Conservation (phyloP, 1,140 invertebrate species). For the Neotoxoptera formosana region DNA sequence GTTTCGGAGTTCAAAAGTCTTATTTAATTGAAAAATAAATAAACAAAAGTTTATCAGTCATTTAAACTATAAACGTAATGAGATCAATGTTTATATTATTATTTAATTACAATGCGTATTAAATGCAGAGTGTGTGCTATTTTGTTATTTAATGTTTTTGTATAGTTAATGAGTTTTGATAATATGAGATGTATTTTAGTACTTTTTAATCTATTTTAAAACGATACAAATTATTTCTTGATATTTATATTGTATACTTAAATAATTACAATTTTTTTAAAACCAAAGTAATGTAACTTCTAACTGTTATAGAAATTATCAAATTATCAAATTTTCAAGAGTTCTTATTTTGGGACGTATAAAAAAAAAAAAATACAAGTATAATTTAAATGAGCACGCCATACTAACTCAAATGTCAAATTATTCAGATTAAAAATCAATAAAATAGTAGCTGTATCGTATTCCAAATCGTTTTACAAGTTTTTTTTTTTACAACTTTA, state of each 20-base stretch:
- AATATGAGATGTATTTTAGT: too few species aligned
- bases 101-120: not conserved
- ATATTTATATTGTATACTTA: not conserved
- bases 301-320: too few species aligned
- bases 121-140: not conserved
- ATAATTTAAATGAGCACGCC: too few species aligned
- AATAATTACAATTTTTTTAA: not conserved
- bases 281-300: not conserved
- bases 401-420: not conserved
- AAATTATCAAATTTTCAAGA: too few species aligned
- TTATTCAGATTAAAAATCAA: not conserved
- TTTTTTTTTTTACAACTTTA: too few species aligned
- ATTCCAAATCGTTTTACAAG: not conserved
- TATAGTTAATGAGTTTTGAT: not conserved
- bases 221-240: too few species aligned
- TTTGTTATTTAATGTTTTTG: not conserved
- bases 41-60: not conserved
- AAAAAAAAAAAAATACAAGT: too few species aligned
- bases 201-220: too few species aligned
- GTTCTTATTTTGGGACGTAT: too few species aligned
- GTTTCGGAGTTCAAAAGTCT: not conserved
- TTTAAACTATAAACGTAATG: not conserved
- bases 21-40: not conserved
- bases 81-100: not conserved
- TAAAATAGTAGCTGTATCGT: not conserved